phyloP scores from a whole-genome alignment of 2,888 invertebrate species.

The Phaonia tiefii region DNA sequence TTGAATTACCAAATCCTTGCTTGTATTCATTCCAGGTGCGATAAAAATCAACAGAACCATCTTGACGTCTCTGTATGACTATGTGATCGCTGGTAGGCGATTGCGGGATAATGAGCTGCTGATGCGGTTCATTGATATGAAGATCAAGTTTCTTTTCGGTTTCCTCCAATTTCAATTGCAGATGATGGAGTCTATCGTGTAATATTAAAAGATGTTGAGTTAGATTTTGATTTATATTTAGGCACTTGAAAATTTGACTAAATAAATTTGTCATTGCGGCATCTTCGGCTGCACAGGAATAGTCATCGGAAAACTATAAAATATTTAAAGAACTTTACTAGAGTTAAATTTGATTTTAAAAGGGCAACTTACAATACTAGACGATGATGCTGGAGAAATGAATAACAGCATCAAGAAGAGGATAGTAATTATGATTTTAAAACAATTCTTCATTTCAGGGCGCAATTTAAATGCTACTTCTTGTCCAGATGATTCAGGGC shows the following conservation, averaged over 20 bases:
- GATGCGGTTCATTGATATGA: not conserved
- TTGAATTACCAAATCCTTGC: constrained; percentile 85
- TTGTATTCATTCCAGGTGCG: constrained; percentile 85
- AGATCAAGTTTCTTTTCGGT: not conserved
- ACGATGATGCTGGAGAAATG: no score
- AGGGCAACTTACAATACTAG: no score
- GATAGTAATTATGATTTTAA: no score
- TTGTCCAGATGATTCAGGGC: no score
- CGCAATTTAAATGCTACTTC: no score
- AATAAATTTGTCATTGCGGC: not conserved
- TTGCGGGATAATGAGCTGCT: not conserved
- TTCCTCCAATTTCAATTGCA: not conserved
- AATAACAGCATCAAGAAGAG: no score
- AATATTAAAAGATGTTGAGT: not conserved
- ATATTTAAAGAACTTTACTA: no score
- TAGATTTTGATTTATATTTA: not conserved
- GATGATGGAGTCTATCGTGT: not conserved
- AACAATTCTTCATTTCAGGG: no score
- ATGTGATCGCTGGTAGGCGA: constrained; percentile 80
- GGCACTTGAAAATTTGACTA: not conserved
- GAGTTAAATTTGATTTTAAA: no score
- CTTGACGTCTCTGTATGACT: constrained; percentile 84
- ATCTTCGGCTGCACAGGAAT: not conserved
- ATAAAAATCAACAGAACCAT: constrained; percentile 85
- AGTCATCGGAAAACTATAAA: no score